Base-by-base conservation (phyloP, 2,888 invertebrate species). In the Chrysolina oricalcia region DNA sequence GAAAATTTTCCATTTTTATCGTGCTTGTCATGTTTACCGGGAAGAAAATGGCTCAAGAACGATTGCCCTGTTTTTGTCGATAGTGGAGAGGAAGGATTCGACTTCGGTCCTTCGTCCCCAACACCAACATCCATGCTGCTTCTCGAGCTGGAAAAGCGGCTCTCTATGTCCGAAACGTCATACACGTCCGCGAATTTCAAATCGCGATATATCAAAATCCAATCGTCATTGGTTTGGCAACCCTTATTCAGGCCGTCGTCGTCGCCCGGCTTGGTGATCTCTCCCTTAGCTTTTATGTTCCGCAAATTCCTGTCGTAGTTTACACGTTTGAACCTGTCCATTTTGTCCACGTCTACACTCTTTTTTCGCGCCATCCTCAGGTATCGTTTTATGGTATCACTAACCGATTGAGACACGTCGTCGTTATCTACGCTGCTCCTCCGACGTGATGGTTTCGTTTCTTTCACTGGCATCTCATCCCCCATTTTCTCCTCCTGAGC, bases 341-440 rank as follows among this genome's bases (percentile, higher is more conserved):
- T 93, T 86, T 95, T 95, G 81, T 95, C 94, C 2, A 93, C 92
- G 87, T 96, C 96, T 11, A 94, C 93, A 84, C 95, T 95, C 85
- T 96, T 96, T 86, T 96, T 96, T 46, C 96, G 91, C 9, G 96
- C 96, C 96, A 96, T 96, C 73, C 95, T 90, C 67, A 96, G 88
- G 87, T 96, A 96, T 11, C 96, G 90, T 87, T 96, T 96, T 76
- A 96, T 95, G 0, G 95, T 96, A 85, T 96, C 95, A 85, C 95
- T 94, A 35, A 96, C 96, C 0, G 96, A 96, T 77, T 96, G 96
- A 0, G 95, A 95, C 0, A 96, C 93, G 85, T 96, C 96, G 84
- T 95, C 95, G 86, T 95, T 94, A 85, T 95, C 95, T 15, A 95
- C 93, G 86, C 95, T 95, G 82, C 94, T 94, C 82, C 94, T 92